phyloP scores from a whole-genome alignment of 2,888 invertebrate species.

The Dorcus parallelipipedus region DNA sequence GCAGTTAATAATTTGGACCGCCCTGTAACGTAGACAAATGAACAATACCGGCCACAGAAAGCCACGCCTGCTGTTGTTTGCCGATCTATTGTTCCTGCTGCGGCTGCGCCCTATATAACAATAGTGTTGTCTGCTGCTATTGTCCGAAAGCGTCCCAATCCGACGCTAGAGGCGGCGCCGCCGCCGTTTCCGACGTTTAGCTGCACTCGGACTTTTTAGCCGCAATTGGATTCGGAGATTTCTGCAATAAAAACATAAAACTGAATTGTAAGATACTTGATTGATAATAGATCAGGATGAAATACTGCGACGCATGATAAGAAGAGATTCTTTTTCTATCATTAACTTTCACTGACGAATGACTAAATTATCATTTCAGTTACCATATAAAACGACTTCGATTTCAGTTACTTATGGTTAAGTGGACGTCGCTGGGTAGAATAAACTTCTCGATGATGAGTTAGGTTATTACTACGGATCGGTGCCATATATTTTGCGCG shows the following conservation, averaged over 20 bases:
- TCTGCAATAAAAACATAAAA: neutral
- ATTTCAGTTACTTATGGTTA: too few relatives aligned
- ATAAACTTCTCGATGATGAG: too few relatives aligned
- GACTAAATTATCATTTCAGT: too few relatives aligned
- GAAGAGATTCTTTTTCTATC: too few relatives aligned
- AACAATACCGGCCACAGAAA: constrained; percentile 46
- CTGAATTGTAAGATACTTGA: too few relatives aligned
- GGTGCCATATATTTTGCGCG: too few relatives aligned
- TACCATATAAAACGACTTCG: too few relatives aligned
- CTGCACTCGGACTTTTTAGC: constrained; percentile 29
- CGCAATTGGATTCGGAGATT: constrained; percentile 17
- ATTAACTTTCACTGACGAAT: too few relatives aligned
- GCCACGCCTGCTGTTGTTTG: constrained; percentile 48
- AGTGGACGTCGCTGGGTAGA: too few relatives aligned
- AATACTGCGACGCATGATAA: too few relatives aligned
- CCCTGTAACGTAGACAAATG: constrained; percentile 45
- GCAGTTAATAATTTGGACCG: constrained; percentile 31
- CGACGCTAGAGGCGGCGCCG: constrained; percentile 46
- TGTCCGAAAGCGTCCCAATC: constrained; percentile 47
- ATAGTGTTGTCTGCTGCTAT: constrained; percentile 45
- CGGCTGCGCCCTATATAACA: constrained; percentile 47
- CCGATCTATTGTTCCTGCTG: constrained; percentile 46
- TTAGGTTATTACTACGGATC: too few relatives aligned
- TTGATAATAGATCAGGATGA: too few relatives aligned
- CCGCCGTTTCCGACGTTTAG: constrained; percentile 29